These are phyloP conservation scores for Xyrauchen texanus DNA, from an alignment of 2,113 vertebrate species.

Conservation along the genomic window DNA sequence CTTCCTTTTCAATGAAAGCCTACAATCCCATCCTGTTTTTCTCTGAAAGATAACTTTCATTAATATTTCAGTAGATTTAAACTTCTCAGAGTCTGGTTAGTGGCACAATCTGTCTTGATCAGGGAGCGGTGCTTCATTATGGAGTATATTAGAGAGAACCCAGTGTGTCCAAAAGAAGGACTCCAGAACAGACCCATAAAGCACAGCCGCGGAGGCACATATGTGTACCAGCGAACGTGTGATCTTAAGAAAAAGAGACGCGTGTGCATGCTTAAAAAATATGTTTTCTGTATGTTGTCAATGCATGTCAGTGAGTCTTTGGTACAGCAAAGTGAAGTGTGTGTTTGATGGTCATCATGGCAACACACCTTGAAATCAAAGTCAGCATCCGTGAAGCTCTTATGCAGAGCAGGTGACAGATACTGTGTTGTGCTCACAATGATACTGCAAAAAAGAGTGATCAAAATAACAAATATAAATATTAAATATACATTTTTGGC, in stretches of 20 bases:
- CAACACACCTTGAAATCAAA: slow-evolving; percentile 95
- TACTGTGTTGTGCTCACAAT: slow-evolving; percentile 95
- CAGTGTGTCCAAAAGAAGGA: slow-evolving; percentile 10
- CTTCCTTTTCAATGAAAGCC: background rate
- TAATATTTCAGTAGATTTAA: slow-evolving; percentile 51
- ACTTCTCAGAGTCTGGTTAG: slow-evolving; percentile 27
- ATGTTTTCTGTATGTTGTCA: background rate
- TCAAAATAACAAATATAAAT: background rate
- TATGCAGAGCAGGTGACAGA: slow-evolving; percentile 91
- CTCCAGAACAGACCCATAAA: background rate
- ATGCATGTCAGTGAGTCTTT: background rate
- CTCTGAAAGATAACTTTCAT: slow-evolving; percentile 42
- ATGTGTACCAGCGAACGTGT: slow-evolving; percentile 24
- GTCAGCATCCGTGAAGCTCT: slow-evolving; percentile 94
- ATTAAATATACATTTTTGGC: background rate
- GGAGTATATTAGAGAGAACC: slow-evolving; percentile 27
- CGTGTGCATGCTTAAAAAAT: background rate
- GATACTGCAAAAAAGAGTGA: slow-evolving; percentile 76
- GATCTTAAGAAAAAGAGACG: background rate
- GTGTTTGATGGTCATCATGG: slow-evolving; percentile 9
- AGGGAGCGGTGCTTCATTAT: slow-evolving; percentile 44
- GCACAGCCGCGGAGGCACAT: slow-evolving; percentile 5
- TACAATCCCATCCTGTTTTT: background rate
- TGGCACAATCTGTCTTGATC: slow-evolving; percentile 43
- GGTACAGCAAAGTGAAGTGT: background rate